phyloP scores from a whole-genome alignment of 2,888 invertebrate species.

The Brassicogethes aeneus region DNA sequence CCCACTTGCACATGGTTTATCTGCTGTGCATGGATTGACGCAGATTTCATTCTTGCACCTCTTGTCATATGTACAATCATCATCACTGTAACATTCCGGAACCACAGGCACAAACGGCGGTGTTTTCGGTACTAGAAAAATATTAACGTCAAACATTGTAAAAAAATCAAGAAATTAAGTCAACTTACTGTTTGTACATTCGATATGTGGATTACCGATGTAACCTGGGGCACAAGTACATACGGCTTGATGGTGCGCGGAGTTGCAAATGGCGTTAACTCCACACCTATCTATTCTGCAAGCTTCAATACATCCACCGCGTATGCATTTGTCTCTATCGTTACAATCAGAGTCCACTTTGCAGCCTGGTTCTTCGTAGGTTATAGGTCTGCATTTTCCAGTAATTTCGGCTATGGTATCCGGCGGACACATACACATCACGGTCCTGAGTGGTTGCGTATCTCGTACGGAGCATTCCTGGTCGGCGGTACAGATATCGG shows the following conservation, averaged over 20 bases:
- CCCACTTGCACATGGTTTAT: conserved; percentile 64
- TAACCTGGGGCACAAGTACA: conserved; percentile 74
- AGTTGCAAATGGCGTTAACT: conserved; percentile 71
- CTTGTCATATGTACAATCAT: conserved; percentile 67
- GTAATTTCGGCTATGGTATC: conserved; percentile 68
- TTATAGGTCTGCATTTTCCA: conserved; percentile 55
- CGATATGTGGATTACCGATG: conserved; percentile 67
- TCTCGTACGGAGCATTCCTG: conserved; percentile 74
- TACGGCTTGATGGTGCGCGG: conserved; percentile 63
- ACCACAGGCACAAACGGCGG: conserved; percentile 41
- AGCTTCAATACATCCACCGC: conserved; percentile 69
- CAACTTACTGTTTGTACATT: conserved; percentile 50
- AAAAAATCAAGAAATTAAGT: conserved; percentile 3
- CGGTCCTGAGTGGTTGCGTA: conserved; percentile 69
- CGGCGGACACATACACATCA: conserved; percentile 79
- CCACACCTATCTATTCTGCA: conserved; percentile 73
- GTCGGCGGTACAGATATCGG: conserved; percentile 65
- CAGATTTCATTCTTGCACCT: conserved; percentile 70
- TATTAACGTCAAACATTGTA: conserved; percentile 2
- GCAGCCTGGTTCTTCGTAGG: conserved; percentile 49
- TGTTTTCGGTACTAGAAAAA: conserved; percentile 15
- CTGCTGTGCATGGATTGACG: conserved; percentile 63
- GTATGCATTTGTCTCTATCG: conserved; percentile 63
- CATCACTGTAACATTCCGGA: conserved; percentile 65
- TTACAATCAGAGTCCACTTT: conserved; percentile 66